Percentiles rank a stretch among this genome's conserved stretches.
These are phyloP conservation scores for Seriola rivoliana DNA, from an alignment of 2,113 vertebrate species.

Conservation along the genomic window DNA sequence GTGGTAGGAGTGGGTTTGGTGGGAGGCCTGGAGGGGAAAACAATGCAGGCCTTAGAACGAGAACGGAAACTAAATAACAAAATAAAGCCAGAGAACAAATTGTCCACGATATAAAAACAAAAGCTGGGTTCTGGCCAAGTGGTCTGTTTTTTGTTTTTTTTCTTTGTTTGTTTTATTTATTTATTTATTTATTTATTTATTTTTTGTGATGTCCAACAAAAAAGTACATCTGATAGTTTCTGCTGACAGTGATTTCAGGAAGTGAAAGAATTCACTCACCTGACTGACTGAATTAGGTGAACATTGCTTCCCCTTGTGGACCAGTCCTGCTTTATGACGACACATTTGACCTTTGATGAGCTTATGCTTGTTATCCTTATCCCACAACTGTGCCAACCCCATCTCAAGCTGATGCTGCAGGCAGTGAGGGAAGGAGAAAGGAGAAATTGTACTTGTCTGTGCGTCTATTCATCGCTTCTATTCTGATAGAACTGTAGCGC, in stretches of 20 bases:
- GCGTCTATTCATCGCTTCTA: too few species aligned
- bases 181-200: too few species aligned
- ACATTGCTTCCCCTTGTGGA: too few species aligned
- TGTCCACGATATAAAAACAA: neutral
- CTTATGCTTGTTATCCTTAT: too few species aligned
- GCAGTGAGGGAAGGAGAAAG: neutral
- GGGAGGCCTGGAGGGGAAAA: slow-evolving; percentile 22
- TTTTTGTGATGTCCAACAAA: neutral
- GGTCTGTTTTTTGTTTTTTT: neutral
- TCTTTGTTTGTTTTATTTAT: neutral
- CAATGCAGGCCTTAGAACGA: slow-evolving; percentile 12
- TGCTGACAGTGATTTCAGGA: too few species aligned
- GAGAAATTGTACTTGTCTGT: neutral
- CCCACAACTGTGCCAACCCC: too few species aligned
- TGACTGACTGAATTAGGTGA: too few species aligned
- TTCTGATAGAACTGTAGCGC: too few species aligned
- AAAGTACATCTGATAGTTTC: too few species aligned
- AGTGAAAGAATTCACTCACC: too few species aligned
- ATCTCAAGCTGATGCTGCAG: neutral
- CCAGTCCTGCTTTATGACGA: too few species aligned
- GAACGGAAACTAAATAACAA: slow-evolving; percentile 16
- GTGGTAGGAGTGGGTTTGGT: slow-evolving; percentile 34
- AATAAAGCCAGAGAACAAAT: slow-evolving; percentile 1
- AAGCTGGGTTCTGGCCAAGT: neutral
- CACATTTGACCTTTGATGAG: too few species aligned